Base-by-base conservation (phyloP, 2,113 vertebrate genomes). In the Labeo rohita region DNA sequence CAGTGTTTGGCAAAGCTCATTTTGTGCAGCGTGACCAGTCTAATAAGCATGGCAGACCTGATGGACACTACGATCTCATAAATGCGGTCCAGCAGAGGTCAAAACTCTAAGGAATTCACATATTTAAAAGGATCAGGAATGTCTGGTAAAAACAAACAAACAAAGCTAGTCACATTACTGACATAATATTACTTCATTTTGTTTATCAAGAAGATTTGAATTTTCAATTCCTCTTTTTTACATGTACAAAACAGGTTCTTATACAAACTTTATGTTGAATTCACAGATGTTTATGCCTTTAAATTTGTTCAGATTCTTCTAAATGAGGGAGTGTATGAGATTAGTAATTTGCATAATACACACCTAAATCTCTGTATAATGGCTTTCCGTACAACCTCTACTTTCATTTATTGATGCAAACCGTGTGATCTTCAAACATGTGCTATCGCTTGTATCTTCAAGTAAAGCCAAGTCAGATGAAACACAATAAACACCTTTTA, bases 1-100 rank as follows among this genome's bases (percentile, higher is more conserved):
- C 50, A 52, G 63, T 70, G 63, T 79, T 79, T 80, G 63, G n/a
- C 43, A 68, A 45, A 52, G 66, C 81, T 56, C 5, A 15, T 73
- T 84, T 73, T n/a, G 34, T 74, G 59, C 34, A 73, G 82, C 36
- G 66, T 84, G 82, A 83, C 80, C 45, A 36, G 47, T 54, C 80
- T 72, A 83, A 83, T 28, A 70, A 56, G 81, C 81, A 73, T 39
- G 36, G 52, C 68, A 23, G 50, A 45, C 68, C 50, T 59, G 36
- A 23, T 73, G 68, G 68, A 74, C 68, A 84, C 50, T 43, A n/a
- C 28, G 34, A 70, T 83, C 63, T 83, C 49, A 52, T 83, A 70
- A 83, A 83, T 23, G 50, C 73, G 68, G 4, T 68, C 34, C 50
- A 72, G 65, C 65, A 70, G 36, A 83, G 66, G 81, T 83, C 47